A percentile compares a stretch with the other conserved stretches of the same genome.
Evolutionary conservation across 2,888 invertebrate genomes (phyloP).

Genomic region (Stegophylla sp.): DNA sequence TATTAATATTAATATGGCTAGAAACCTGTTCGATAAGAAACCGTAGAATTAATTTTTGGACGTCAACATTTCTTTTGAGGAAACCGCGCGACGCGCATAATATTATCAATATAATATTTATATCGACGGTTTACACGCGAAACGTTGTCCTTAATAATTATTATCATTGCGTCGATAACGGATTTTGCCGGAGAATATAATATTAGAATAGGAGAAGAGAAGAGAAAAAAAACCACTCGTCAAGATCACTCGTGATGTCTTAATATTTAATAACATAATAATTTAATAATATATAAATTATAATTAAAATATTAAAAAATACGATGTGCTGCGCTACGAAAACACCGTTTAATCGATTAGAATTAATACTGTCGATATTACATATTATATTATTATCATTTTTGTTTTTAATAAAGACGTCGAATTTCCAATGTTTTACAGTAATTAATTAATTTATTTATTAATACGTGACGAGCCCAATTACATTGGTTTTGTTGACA

Average conservation of each 20-base stretch:
- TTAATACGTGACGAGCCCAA: too few relatives aligned
- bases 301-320: too few relatives aligned
- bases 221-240: not conserved
- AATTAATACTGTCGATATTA: too few relatives aligned
- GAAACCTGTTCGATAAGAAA: conserved; percentile 8
- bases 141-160: not conserved
- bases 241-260: conserved; percentile 2
- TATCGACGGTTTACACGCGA: not conserved
- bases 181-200: too few relatives aligned
- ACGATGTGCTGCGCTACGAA: not conserved
- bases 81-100: not conserved
- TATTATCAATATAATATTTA: not conserved
- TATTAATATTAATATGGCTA: not conserved
- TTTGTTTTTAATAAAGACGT: too few relatives aligned
- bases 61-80: not conserved
- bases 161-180: not conserved
- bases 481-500: too few relatives aligned
- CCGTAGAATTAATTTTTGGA: not conserved
- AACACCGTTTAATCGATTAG: too few relatives aligned
- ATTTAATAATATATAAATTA: too few relatives aligned
- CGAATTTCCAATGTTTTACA: too few relatives aligned
- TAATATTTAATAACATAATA: too few relatives aligned
- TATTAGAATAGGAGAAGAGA: not conserved
- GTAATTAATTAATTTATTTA: too few relatives aligned
- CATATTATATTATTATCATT: too few relatives aligned